Evolutionary conservation across 2,888 invertebrate species (phyloP).

Genomic region (Zygaena filipendulae): DNA sequence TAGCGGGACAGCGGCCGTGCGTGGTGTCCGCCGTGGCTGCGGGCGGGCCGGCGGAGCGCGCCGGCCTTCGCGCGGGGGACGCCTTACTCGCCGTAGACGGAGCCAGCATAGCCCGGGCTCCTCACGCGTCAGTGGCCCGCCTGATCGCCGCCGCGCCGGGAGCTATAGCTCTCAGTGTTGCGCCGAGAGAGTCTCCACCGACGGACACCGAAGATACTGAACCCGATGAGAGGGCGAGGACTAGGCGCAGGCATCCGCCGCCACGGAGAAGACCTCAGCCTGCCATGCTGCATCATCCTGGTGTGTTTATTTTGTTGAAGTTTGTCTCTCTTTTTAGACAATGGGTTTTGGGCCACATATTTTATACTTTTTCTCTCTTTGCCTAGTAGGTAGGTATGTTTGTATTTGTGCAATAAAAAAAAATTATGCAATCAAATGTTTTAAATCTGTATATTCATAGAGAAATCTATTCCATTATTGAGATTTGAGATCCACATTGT

Average conservation of each 20-base stretch:
- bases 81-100: conserved; percentile 93
- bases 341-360: no score
- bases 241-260: conserved; percentile 48
- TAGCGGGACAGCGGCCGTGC: conserved; percentile 96
- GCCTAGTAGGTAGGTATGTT: no score
- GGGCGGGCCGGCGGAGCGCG: conserved; percentile 86
- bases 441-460: no score
- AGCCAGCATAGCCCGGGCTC: conserved; percentile 88
- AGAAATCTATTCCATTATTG: no score
- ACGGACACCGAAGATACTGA: conserved; percentile 60
- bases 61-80: conserved; percentile 92
- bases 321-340: no score
- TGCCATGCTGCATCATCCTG: conserved; percentile 45
- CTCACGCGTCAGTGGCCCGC: conserved; percentile 93
- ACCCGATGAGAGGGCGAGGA: conserved; percentile 51
- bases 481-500: no score
- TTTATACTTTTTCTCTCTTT: no score
- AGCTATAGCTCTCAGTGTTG: conserved; percentile 85
- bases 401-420: conserved; percentile 6
- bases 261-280: conserved; percentile 49
- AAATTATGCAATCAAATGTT: conserved; percentile 6
- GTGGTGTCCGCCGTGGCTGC: conserved; percentile 93
- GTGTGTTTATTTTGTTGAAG: conserved; percentile 25
- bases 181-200: conserved; percentile 60
- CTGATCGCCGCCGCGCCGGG: conserved; percentile 90